Percentiles rank a stretch among this genome's conserved stretches.
These are phyloP conservation scores for Capitella teleta DNA, from an alignment of 1,140 invertebrate species.

Conservation along the genomic window DNA sequence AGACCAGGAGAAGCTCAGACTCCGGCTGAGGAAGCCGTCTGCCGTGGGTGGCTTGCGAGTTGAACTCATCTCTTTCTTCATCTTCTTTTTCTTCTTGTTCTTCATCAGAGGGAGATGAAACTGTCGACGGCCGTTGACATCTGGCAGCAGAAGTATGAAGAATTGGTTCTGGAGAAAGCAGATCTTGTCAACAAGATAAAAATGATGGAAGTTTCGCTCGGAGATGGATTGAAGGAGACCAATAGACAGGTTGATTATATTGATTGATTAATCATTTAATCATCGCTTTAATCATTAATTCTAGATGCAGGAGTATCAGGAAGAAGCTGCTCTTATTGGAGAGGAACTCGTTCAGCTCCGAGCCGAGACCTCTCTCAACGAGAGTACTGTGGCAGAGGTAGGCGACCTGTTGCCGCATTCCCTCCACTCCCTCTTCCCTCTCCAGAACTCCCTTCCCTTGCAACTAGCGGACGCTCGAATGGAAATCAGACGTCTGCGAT, in stretches of 20 bases:
- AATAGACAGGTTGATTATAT: background rate
- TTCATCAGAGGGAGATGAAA: slow-evolving; percentile 3
- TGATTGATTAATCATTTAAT: background rate
- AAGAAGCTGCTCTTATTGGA: too few species aligned
- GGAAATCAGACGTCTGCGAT: too few species aligned
- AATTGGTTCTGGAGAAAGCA: slow-evolving; percentile 6
- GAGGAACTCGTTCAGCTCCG: too few species aligned
- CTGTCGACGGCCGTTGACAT: background rate
- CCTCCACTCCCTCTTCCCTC: too few species aligned
- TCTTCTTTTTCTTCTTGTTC: background rate
- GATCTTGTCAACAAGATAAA: slow-evolving; percentile 5
- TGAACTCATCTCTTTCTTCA: background rate
- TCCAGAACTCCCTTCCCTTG: too few species aligned
- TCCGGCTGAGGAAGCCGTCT: background rate
- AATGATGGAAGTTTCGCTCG: background rate
- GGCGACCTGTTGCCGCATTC: too few species aligned
- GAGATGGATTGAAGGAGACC: background rate
- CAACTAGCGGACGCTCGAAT: too few species aligned
- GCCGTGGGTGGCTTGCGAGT: background rate
- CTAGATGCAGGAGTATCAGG: background rate
- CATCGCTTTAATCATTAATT: too few species aligned
- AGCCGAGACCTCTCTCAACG: too few species aligned
- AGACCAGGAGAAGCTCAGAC: slow-evolving; percentile 2
- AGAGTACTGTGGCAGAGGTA: too few species aligned
- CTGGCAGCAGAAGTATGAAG: slow-evolving; percentile 9